Base-by-base conservation (phyloP, 1,140 invertebrate species). In the Agrypnia vestita region DNA sequence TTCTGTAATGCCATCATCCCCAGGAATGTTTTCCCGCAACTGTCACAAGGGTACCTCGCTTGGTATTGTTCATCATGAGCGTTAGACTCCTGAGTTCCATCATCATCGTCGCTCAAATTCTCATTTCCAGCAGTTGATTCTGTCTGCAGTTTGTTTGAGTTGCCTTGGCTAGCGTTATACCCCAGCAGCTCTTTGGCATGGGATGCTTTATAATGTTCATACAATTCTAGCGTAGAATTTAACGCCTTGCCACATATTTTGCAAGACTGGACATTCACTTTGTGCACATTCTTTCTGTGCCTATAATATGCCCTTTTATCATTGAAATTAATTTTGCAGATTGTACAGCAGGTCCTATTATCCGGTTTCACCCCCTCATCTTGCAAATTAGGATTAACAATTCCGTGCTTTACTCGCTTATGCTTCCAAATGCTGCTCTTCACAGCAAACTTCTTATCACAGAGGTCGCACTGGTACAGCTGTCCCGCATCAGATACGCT, bases 291-390 rank as follows among this genome's bases (percentile, higher is more conserved):
- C 81, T 90, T 90, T 76, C 89, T 86, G 73, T 90, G 89, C 8
- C 89, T 85, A 76, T 90, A 90, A 59, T 90, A 90, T 0, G 89
- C 89, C 79, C 89, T 89, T 76, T 90, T 90, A 79, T 90, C 89
- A 11, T 86, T 83, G 78, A 90, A 90, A 11, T 86, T 86, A 51
- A 90, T 89, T 84, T 88, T 89, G 81, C 89, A 90, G 81, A 90
- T 90, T 0, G 89, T 90, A 78, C 89, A 90, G 83, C 88, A 89
- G 0, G 88, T 89, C 62, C 88, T 80, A 11, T 21, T 72, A 13
- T 80, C 79, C 1, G 62, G 8, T 53, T 78, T 79, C 4, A 61
- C 47, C n/a, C 35, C 53, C 62, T 80, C 78, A 10, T 80, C 77
- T 61, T 82, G 78, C 10, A 85, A 78, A 77, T 83, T 84, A 11